Percentiles rank a stretch among this genome's conserved stretches.
These are phyloP conservation scores for Dysidea cf. avara DNA, from an alignment of 37 sponge, comb jelly and placozoan genomes.

Conservation along the genomic window DNA sequence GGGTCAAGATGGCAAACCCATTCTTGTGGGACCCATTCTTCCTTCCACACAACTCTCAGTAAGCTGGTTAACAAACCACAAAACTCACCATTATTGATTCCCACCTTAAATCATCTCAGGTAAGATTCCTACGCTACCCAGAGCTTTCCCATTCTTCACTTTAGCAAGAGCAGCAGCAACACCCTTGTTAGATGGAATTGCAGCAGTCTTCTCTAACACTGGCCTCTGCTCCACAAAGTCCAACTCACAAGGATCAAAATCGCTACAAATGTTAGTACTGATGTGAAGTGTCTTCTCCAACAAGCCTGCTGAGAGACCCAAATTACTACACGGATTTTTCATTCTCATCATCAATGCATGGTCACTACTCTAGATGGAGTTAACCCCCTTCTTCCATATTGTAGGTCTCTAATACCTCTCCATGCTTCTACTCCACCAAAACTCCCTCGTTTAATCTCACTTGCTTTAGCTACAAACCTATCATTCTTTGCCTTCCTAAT, in stretches of 20 bases:
- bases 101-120: not conserved
- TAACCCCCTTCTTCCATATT: too few species aligned
- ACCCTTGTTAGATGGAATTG: not conserved
- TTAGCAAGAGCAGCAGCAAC: not conserved
- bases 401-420: too few species aligned
- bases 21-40: not conserved
- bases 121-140: too few species aligned
- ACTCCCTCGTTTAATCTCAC: too few species aligned
- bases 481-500: too few species aligned
- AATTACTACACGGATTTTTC: too few species aligned
- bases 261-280: not conserved
- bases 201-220: not conserved
- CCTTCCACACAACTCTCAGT: not conserved
- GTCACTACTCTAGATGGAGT: too few species aligned
- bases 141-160: not conserved
- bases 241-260: not conserved
- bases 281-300: conserved; percentile 1
- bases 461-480: too few species aligned
- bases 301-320: too few species aligned
- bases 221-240: not conserved
- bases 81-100: not conserved
- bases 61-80: not conserved
- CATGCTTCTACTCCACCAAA: too few species aligned
- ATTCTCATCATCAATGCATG: too few species aligned
- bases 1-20: too few species aligned